Evolutionary conservation across 2,888 invertebrate genomes (phyloP).

Genomic region (Camptogramma bilineatum): DNA sequence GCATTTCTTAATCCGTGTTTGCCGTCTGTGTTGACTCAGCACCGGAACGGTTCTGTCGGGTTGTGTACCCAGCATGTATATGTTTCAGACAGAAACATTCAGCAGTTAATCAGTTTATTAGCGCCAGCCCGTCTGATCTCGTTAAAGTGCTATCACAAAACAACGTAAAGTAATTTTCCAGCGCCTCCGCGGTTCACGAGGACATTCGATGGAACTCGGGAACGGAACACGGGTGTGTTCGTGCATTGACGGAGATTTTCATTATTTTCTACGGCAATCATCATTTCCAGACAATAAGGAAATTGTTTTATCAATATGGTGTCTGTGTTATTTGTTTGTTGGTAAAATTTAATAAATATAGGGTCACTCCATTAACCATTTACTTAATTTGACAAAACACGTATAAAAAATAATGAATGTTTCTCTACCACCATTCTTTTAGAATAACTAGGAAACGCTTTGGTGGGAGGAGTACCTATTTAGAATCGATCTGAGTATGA

Average conservation of each 20-base stretch:
- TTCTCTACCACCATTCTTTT: too few species aligned
- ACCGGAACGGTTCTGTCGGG: not conserved
- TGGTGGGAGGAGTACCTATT: too few species aligned
- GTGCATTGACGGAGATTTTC: slow-evolving; percentile 5
- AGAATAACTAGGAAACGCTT: too few species aligned
- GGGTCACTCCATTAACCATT: too few species aligned
- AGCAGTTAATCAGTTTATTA: slow-evolving; percentile 20
- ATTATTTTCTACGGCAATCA: not conserved
- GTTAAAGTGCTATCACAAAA: slow-evolving; percentile 22
- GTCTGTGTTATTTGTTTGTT: not conserved
- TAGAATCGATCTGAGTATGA: too few species aligned
- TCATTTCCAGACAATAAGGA: not conserved
- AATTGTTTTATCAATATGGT: not conserved
- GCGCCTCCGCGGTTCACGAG: not conserved
- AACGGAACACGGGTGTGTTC: slow-evolving; percentile 7
- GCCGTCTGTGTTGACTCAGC: not conserved
- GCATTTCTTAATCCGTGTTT: not conserved
- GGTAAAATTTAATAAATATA: too few species aligned
- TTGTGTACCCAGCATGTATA: not conserved
- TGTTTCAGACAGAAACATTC: slow-evolving; percentile 5
- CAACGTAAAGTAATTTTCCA: slow-evolving; percentile 29
- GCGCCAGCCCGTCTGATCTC: slow-evolving; percentile 19
- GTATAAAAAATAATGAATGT: too few species aligned
- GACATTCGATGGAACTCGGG: not conserved
- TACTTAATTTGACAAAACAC: too few species aligned